Percentiles rank a stretch among this genome's conserved stretches.
Evolutionary conservation across 2,888 invertebrate species (phyloP).

Genomic region (Pegoplata infirma): DNA sequence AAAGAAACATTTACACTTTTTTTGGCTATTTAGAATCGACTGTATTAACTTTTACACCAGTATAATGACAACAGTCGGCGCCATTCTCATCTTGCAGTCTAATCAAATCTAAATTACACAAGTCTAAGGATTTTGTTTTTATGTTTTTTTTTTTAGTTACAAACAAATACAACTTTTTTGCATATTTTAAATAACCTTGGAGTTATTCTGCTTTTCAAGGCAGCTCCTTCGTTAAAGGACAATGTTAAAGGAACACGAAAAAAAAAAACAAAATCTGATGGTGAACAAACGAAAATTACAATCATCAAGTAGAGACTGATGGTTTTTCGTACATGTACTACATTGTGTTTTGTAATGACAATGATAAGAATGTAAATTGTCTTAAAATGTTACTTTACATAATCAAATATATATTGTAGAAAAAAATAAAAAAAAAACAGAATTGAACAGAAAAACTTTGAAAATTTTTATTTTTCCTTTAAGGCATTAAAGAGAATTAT

Average conservation of each 20-base stretch:
- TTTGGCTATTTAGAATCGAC: too few species aligned
- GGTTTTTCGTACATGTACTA: neutral
- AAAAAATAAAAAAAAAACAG: neutral
- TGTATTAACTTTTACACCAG: too few species aligned
- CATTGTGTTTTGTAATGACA: conserved; percentile 26
- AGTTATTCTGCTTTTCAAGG: neutral
- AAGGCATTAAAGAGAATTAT: neutral
- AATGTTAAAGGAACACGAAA: neutral
- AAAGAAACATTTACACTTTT: too few species aligned
- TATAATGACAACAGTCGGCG: neutral
- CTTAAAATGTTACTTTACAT: conserved; percentile 14
- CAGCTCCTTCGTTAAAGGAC: neutral
- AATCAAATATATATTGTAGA: neutral
- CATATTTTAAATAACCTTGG: neutral
- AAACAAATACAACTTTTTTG: neutral
- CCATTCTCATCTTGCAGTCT: conserved; percentile 28
- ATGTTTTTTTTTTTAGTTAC: neutral
- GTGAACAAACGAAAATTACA: neutral
- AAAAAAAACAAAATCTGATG: too few species aligned
- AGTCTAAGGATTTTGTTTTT: neutral
- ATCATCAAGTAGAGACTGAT: neutral
- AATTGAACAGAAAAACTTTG: neutral
- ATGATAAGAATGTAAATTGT: conserved; percentile 30
- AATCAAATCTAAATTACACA: conserved; percentile 44
- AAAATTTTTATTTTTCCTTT: neutral